Conservation (phyloP, 2,797 vertebrate species). For the Poeciliopsis gracilis region DNA sequence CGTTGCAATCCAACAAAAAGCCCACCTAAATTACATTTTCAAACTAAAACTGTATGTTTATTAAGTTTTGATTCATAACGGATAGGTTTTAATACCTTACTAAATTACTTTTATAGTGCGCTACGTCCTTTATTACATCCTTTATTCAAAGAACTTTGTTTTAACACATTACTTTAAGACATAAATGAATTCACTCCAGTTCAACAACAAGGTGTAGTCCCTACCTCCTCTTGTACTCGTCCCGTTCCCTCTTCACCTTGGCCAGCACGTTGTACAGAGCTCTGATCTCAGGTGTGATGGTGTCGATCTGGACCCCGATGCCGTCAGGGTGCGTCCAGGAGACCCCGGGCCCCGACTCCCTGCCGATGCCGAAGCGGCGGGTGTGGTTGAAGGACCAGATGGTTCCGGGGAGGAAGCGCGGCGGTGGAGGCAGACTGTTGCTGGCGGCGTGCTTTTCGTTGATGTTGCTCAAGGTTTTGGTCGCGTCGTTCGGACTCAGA, state of each 20-base stretch:
- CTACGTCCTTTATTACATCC: not conserved
- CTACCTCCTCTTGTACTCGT: constrained; percentile 93
- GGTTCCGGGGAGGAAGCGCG: constrained; percentile 84
- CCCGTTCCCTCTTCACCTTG: constrained; percentile 92
- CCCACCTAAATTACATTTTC: not conserved
- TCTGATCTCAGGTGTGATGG: constrained; percentile 92
- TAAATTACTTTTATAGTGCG: not conserved
- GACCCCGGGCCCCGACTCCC: constrained; percentile 83
- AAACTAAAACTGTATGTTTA: not conserved
- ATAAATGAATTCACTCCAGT: not conserved
- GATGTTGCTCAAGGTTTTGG: constrained; percentile 49
- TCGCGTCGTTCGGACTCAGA: constrained; percentile 59
- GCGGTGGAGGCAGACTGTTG: constrained; percentile 23
- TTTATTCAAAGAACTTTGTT: not conserved
- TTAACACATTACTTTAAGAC: not conserved
- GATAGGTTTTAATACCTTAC: not conserved
- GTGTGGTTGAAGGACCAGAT: constrained; percentile 89
- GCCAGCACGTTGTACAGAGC: constrained; percentile 94
- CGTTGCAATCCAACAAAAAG: not conserved
- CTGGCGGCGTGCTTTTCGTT: constrained; percentile 55
- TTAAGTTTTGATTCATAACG: not conserved
- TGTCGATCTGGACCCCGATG: constrained; percentile 92
- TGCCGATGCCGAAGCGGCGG: constrained; percentile 80
- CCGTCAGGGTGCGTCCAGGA: constrained; percentile 89
- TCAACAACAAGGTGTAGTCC: constrained; percentile 4